Evolutionary conservation across 2,113 vertebrate genomes (phyloP).

Genomic region (Pagrus major): DNA sequence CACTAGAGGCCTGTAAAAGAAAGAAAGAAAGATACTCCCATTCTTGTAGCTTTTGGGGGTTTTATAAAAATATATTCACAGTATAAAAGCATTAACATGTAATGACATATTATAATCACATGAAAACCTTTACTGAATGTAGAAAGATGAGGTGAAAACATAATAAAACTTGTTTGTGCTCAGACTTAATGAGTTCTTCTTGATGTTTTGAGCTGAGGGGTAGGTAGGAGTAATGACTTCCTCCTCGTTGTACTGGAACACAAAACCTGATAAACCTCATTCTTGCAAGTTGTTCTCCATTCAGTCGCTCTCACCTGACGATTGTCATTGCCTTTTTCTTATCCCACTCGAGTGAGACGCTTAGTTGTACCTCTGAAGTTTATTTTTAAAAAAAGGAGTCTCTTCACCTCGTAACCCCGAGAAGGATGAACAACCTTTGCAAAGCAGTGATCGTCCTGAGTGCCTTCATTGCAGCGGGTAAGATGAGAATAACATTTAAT

Average conservation of each 20-base stretch:
- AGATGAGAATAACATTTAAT: background rate
- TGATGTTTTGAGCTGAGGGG: background rate
- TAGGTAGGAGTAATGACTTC: background rate
- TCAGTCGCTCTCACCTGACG: background rate
- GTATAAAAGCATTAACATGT: background rate
- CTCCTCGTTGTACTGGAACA: background rate
- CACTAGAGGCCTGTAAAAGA: background rate
- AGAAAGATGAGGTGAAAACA: background rate
- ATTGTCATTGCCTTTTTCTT: background rate
- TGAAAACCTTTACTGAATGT: background rate
- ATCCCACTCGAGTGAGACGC: background rate
- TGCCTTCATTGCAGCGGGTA: conserved; percentile 40
- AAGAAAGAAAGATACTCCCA: too few relatives aligned
- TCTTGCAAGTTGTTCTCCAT: background rate
- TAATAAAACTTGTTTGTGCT: background rate
- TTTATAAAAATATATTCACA: background rate
- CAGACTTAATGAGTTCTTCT: background rate
- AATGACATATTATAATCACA: background rate
- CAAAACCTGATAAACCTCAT: conserved; percentile 48
- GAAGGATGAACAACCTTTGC: conserved; percentile 45
- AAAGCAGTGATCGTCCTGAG: conserved; percentile 44
- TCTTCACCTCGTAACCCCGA: background rate
- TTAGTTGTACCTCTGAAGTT: background rate
- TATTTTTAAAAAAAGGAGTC: background rate
- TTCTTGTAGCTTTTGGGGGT: background rate